Base-by-base conservation (phyloP, 2,113 vertebrate species). In the Urocolius indicus region DNA sequence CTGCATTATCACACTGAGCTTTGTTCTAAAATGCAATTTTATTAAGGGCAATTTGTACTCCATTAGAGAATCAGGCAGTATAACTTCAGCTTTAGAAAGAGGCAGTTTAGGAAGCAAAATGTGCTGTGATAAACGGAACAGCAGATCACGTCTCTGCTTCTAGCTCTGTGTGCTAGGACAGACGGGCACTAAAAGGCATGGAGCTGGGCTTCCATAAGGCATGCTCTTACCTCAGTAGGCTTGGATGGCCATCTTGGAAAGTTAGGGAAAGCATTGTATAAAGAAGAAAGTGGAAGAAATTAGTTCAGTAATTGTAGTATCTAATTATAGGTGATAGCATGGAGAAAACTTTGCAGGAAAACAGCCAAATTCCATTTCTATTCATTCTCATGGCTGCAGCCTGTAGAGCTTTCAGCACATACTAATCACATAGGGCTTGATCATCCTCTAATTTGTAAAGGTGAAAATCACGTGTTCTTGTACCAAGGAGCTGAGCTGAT, bases 131-230 rank as follows among this genome's bases (percentile, higher is more conserved):
- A 48, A 85, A 77, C 51, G 51, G 78, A 87, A 43, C 22, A 26
- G 26, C 15, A 52, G 41, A n/a, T 26, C 15, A 7, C 10, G 11
- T 55, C 24, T 73, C 23, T 84, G n/a, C 55, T 77, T 90, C 72
- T 49, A 59, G 36, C 5, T 2, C 2, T 41, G 38, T 41, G 4
- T 17, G 8, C 52, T 80, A n/a, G 36, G 36, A 78, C 29, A 58
- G 36, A 67, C 2, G 24, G 57, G 58, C 8, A n/a, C 7, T 11
- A 52, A 21, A 65, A 55, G 16, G 8, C 1, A 0, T 1, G 7
- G 18, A 81, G 10, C 11, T 34, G 2, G 2, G 11, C 43, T 71
- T 77, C 65, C 38, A 43, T 5, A 21, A 22, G 38, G 12, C 57
- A 84, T 0, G 0, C 8, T 43, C 7, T 22, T 46, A 55, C 23